A percentile compares a stretch with the other conserved stretches of the same genome.
Evolutionary conservation across 1,140 invertebrate genomes (phyloP).

Genomic region (Antheraea pernyi): DNA sequence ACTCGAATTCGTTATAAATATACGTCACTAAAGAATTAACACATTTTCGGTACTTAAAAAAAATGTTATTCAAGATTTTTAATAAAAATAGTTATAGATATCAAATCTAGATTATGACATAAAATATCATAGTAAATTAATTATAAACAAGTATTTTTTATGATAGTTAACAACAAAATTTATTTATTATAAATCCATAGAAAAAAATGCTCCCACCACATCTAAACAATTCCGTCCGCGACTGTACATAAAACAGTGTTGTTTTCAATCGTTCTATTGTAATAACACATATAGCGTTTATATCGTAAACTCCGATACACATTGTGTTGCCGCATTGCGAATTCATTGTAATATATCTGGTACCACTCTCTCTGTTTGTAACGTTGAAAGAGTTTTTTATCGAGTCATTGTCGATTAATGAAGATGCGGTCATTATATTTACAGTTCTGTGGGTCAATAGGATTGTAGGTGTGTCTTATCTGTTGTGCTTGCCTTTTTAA

Average conservation of each 20-base stretch:
- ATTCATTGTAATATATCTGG: constrained; percentile 12
- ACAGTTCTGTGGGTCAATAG: constrained; percentile 58
- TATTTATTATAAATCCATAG: too few species aligned
- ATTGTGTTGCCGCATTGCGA: constrained; percentile 7
- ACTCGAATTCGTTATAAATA: too few species aligned
- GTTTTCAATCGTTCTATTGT: constrained; percentile 61
- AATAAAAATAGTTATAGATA: too few species aligned
- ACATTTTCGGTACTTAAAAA: too few species aligned
- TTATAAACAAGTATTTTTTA: too few species aligned
- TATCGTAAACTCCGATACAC: constrained; percentile 29
- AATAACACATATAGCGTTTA: constrained; percentile 51
- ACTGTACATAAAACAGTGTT: constrained; percentile 48
- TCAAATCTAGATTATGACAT: too few species aligned
- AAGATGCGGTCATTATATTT: constrained; percentile 56
- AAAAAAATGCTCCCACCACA: constrained; percentile 37
- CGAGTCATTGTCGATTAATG: constrained; percentile 63
- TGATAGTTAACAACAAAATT: too few species aligned
- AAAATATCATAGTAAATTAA: too few species aligned
- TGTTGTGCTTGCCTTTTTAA: constrained; percentile 35
- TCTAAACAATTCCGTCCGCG: constrained; percentile 47
- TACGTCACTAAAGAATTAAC: too few species aligned
- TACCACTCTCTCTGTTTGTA: constrained; percentile 27
- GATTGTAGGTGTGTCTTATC: constrained; percentile 50
- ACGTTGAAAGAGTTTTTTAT: constrained; percentile 62
- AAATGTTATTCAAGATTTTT: too few species aligned